Conservation (phyloP, 2,888 invertebrate species). For the Rhabditophanes sp. region DNA sequence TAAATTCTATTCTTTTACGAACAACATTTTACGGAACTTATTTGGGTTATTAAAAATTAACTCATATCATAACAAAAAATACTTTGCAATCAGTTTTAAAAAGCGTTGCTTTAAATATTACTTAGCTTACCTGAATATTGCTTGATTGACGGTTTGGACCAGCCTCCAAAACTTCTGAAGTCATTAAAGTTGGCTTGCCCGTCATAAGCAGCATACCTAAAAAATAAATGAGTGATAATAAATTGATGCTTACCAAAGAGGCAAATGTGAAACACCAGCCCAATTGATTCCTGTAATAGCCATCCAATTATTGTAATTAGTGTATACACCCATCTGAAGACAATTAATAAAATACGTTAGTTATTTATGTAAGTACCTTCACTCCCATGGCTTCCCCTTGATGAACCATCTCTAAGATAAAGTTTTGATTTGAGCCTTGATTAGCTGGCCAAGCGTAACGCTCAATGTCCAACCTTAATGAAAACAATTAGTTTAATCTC, state of each 20-base stretch:
- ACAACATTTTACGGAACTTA: too few relatives aligned
- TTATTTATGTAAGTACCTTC: not conserved
- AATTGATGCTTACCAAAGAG: constrained; percentile 1
- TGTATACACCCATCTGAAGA: not conserved
- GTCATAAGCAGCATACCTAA: too few relatives aligned
- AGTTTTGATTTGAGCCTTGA: not conserved
- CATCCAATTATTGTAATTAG: not conserved
- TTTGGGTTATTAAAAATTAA: too few relatives aligned
- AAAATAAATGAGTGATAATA: too few relatives aligned
- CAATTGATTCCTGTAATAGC: not conserved
- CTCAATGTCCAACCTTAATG: constrained; percentile 1
- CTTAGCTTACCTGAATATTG: constrained; percentile 9
- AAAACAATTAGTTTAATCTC: too few relatives aligned
- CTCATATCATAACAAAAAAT: too few relatives aligned
- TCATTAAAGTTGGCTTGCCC: not conserved
- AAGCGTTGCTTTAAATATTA: too few relatives aligned
- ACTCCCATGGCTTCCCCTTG: not conserved
- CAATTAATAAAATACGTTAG: not conserved
- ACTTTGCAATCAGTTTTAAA: too few relatives aligned
- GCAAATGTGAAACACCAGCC: not conserved
- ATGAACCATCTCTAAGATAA: constrained; percentile 1
- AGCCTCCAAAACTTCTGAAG: constrained; percentile 7
- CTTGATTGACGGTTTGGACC: constrained; percentile 7
- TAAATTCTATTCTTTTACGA: too few relatives aligned
- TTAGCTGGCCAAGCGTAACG: not conserved